Evolutionary conservation across 2,888 invertebrate species (phyloP).

Genomic region (Gymnocheta viridis): DNA sequence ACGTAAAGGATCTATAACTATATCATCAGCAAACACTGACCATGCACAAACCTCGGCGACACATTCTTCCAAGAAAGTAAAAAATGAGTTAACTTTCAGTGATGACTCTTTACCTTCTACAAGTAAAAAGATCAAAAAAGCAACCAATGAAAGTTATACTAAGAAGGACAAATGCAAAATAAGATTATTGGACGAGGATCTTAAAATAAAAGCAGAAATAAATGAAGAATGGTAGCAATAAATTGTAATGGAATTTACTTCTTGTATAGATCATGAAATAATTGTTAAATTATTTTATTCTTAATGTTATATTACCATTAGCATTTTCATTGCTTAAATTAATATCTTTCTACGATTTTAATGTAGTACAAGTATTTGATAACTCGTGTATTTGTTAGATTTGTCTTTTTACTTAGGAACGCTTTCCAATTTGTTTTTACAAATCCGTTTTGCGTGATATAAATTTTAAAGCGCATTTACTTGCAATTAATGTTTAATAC

Average conservation of each 20-base stretch:
- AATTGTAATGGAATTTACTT: not conserved
- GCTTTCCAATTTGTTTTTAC: not conserved
- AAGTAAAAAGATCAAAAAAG: slow-evolving; percentile 45
- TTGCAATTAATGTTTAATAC: no score
- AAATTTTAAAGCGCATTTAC: no score
- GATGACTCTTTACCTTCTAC: slow-evolving; percentile 3
- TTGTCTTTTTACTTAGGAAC: no score
- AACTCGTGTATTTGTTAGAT: no score
- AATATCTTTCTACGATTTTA: no score
- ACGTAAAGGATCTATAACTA: slow-evolving; percentile 13
- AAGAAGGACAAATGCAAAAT: slow-evolving; percentile 61
- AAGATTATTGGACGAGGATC: not conserved
- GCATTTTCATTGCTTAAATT: no score
- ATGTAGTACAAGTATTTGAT: no score
- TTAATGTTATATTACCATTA: no score
- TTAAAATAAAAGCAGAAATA: slow-evolving; percentile 34
- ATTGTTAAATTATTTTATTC: no score
- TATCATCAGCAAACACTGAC: not conserved
- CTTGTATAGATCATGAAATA: not conserved
- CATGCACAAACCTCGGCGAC: not conserved
- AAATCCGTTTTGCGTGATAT: no score
- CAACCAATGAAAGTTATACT: not conserved
- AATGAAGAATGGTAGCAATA: slow-evolving; percentile 23
- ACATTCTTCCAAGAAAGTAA: slow-evolving; percentile 64
- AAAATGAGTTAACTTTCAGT: slow-evolving; percentile 68